Percentiles rank a stretch among this genome's conserved stretches.
Conservation (phyloP, 2,888 invertebrate species). For the Zele albiditarsus region DNA sequence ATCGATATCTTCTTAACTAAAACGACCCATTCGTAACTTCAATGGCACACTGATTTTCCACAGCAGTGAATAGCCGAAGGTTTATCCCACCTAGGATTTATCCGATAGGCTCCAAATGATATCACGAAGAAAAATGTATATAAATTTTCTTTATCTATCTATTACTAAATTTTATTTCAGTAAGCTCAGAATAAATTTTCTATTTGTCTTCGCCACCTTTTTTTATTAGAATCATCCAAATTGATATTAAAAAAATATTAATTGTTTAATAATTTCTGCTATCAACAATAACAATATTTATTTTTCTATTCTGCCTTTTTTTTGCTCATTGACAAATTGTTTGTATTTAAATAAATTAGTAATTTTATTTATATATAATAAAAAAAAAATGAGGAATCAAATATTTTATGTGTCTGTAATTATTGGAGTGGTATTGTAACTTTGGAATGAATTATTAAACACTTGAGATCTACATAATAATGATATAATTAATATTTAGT, state of each 20-base stretch:
- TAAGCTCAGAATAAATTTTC: neutral
- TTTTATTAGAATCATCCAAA: too few relatives aligned
- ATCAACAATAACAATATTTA: too few relatives aligned
- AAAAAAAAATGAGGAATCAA: too few relatives aligned
- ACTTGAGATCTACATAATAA: neutral
- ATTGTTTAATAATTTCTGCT: neutral
- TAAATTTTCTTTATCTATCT: conserved; percentile 7
- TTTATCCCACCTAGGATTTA: conserved; percentile 35
- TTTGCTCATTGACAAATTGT: too few relatives aligned
- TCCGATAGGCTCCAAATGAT: conserved; percentile 34
- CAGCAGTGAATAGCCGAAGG: conserved; percentile 8
- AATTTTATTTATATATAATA: neutral
- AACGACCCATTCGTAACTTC: conserved; percentile 43
- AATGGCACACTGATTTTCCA: conserved; percentile 9
- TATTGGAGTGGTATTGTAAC: too few relatives aligned
- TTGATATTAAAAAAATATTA: too few relatives aligned
- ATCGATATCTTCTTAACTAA: conserved; percentile 43
- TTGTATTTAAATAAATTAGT: too few relatives aligned
- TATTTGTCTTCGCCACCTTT: neutral
- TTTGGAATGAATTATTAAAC: neutral
- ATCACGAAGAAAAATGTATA: conserved; percentile 27
- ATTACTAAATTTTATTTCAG: conserved; percentile 9
- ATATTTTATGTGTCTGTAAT: too few relatives aligned
- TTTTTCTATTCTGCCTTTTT: too few relatives aligned
- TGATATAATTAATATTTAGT: neutral